Base-by-base conservation (phyloP, 2,113 vertebrate genomes). In the Mesocricetus auratus region DNA sequence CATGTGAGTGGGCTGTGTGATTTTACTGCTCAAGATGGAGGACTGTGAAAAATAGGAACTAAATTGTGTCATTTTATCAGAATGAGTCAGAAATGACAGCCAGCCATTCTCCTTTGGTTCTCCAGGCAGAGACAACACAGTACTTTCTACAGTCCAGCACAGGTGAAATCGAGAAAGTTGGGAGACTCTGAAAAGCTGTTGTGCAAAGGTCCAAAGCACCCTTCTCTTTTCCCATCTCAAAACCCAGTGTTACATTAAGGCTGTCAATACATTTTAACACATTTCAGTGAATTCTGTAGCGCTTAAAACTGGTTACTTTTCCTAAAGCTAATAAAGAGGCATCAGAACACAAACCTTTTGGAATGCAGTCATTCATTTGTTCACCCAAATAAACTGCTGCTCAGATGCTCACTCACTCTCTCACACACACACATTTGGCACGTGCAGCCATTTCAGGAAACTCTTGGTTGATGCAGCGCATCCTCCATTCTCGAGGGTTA, bases 11-110 rank as follows among this genome's bases (percentile, higher is more conserved):
- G 69, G 74, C 86, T 95, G 90, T 31, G 39, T 77, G 50, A 86
- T 86, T 96, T 93, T 81, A 96, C 82, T 94, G 53, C 92, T 93
- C 58, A 95, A 96, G 69, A 89, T 66, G 83, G 78, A 45, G 42
- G 86, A 66, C 85, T 58, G 64, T 82, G 69, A 96, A 93, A 90
- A 86, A 78, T 39, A 82, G 73, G 79, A 96, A 94, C 39, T 36
- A 91, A 74, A 83, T 93, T 82, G 91, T 86, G 93, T 94, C 83
- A 22, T 82, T 68, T 91, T 79, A 94, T 92, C 88, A 93, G 50
- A 47, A 92, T 85, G 74, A 92, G 60, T 96, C 93, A 94, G 79
- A 93, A 93, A 87, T 68, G 15, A 96, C 85, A 91, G 69, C 60
- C 56, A 93, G 91, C 16, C 77, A 91, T 60, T 86, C 36, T 36